Base-by-base conservation (phyloP, 2,113 vertebrate genomes). In the Petromus typicus region DNA sequence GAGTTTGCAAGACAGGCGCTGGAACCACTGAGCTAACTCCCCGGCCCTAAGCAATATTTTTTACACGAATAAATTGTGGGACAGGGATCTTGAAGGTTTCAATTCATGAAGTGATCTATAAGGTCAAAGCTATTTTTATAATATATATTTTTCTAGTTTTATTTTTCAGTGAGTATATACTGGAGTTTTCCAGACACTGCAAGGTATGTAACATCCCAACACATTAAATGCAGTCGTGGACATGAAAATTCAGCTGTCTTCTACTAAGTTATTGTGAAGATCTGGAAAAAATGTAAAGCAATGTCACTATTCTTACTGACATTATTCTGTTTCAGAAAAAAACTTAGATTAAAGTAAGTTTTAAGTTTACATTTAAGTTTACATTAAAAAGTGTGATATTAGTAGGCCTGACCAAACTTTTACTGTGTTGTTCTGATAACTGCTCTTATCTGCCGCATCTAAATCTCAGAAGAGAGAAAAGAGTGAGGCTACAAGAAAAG, bases 121-220 rank as follows among this genome's bases (percentile, higher is more conserved):
- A 96, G 23, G 43, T 75, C 83, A 88, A 67, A 89, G 94, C 37
- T 76, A 80, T 45, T 89, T 95, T 90, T 25, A 78, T 54, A 86
- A 86, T 51, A 93, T 32, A 18, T 12, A 92, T 5, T 79, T 79
- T 91, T 56, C 48, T 20, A 89, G 67, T 89, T 45, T 78, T 82
- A 71, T 59, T 89, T 67, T 69, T 78, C 81, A 30, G 40, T 0
- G 40, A 86, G 34, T 73, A 63, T 54, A 83, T 13, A 83, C 23
- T 48, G n/a, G n/a, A 81, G 87, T 59, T 89, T 95, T 86, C 75
- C 64, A 86, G n/a, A 87, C 20, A 86, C 76, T 93, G 37, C 1
- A 32, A 67, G 7, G 32, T 43, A 14, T 66, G 40, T 61, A 34
- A 30, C 48, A 82, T 25, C 23, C 73, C 8, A 89, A 96, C 1